Percentiles rank a stretch among this genome's conserved stretches.
Evolutionary conservation across 2,113 vertebrate species (phyloP).

Genomic region (Ciconia stormi): DNA sequence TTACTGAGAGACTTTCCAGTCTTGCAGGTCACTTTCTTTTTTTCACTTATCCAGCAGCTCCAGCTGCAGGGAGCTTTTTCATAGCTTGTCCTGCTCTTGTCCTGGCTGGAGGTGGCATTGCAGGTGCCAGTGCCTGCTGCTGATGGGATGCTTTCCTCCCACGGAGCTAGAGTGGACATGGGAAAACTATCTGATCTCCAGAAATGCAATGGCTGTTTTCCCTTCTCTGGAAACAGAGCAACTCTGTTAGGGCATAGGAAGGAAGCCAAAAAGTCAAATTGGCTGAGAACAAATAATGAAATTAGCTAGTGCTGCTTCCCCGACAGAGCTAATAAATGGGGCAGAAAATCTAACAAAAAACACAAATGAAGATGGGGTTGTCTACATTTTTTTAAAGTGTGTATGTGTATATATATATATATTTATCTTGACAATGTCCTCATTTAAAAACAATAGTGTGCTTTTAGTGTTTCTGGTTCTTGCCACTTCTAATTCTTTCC

Average conservation of each 20-base stretch:
- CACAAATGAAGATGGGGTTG: not conserved
- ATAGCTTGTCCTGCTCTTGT: not conserved
- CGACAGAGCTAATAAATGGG: conserved; percentile 8
- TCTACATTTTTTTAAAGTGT: not conserved
- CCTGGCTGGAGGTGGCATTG: not conserved
- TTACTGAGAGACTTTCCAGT: not conserved
- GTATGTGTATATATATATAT: not conserved
- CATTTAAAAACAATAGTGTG: not conserved
- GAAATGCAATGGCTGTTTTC: conserved; percentile 1
- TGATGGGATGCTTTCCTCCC: not conserved
- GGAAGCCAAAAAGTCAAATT: conserved; percentile 56
- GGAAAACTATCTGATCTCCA: not conserved
- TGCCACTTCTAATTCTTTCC: not conserved
- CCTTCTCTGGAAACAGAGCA: conserved; percentile 54
- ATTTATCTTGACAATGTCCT: not conserved
- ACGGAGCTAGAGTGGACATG: not conserved
- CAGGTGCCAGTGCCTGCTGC: not conserved
- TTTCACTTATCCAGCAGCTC: not conserved
- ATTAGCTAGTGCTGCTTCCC: conserved; percentile 34
- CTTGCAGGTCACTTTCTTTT: not conserved
- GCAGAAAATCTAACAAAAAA: conserved; percentile 18
- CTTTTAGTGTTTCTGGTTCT: not conserved
- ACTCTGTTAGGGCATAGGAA: conserved; percentile 38
- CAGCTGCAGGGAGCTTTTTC: not conserved
- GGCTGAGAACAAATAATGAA: conserved; percentile 45